These are phyloP conservation scores for Morone saxatilis DNA, from an alignment of 2,113 vertebrate genomes.

Conservation along the genomic window DNA sequence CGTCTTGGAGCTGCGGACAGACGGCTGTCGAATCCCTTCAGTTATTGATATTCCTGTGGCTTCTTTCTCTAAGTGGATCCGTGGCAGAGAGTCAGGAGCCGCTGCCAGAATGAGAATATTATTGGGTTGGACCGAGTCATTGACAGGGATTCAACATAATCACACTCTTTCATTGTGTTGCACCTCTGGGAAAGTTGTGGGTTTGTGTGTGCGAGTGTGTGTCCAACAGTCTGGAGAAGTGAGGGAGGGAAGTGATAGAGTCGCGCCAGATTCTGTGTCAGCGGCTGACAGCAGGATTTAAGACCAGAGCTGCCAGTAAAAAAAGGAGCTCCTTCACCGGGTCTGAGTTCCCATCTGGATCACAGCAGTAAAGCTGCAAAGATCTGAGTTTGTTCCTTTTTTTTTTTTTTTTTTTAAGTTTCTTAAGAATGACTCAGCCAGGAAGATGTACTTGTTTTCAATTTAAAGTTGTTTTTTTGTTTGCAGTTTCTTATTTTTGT, in stretches of 20 bases:
- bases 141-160: conserved; percentile 43
- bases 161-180: conserved; percentile 28
- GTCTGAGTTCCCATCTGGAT: conserved; percentile 1
- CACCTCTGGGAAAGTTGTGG: conserved; percentile 35
- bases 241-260: conserved; percentile 11
- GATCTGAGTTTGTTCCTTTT: background rate
- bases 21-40: conserved; percentile 15
- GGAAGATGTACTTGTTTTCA: background rate
- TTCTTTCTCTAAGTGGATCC: conserved; percentile 19
- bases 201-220: background rate
- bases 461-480: background rate
- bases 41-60: conserved; percentile 18
- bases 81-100: conserved; percentile 25
- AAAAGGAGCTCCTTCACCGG: background rate
- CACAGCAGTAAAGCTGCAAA: background rate
- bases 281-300: conserved; percentile 40
- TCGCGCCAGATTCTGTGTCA: conserved; percentile 10
- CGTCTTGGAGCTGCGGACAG: background rate
- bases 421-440: background rate
- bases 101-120: conserved; percentile 28
- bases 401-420: background rate
- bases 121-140: conserved; percentile 4
- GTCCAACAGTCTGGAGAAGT: background rate
- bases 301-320: conserved; percentile 29
- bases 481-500: too few species aligned